Base-by-base conservation (phyloP, 2,113 vertebrate genomes). In the Pelmatolapia mariae region DNA sequence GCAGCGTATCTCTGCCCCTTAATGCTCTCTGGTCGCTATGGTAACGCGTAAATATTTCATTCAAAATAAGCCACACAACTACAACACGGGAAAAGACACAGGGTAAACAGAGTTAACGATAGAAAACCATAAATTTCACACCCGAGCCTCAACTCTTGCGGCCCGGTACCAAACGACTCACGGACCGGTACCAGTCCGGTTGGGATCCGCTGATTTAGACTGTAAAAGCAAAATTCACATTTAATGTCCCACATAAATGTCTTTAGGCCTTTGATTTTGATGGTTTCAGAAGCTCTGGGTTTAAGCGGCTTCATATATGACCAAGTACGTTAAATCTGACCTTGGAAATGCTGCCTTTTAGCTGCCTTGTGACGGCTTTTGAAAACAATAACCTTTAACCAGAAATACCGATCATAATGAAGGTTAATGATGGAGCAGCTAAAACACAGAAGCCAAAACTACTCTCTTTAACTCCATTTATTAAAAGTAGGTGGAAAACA, bases 241-340 rank as follows among this genome's bases (percentile, higher is more conserved):
- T 86, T 63, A 50, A 12, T 10, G 66, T 82, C 36, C 86, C 80
- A 91, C 15, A 1, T 86, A 87, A 92, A 53, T 89, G 86, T 80
- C 40, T 52, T 53, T 66, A 89, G 91, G 24, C 31, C 38, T 92
- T 94, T 94, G 90, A 94, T 91, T 87, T 92, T 71, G 36, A 80
- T 57, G 33, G 56, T 81, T 87, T 76, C 56, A 78, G 31, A 61
- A n/a, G 84, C 47, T 91, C 54, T 53, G 38, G 13, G 10, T 79
- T 16, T 93, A 93, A 93, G 81, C 84, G 19, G 71, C 87, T 93
- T 92, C 89, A 81, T 90, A 9, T 22, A 12, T 82, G 76, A 88
- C 66, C 87, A 8, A 47, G 19, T 81, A 80, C 29, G 66, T 16
- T 26, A 33, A 87, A 71, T 50, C 53, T 45, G 33, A 80, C n/a